Conservation (phyloP, 1,140 invertebrate genomes). For the Oncopeltus fasciatus region DNA sequence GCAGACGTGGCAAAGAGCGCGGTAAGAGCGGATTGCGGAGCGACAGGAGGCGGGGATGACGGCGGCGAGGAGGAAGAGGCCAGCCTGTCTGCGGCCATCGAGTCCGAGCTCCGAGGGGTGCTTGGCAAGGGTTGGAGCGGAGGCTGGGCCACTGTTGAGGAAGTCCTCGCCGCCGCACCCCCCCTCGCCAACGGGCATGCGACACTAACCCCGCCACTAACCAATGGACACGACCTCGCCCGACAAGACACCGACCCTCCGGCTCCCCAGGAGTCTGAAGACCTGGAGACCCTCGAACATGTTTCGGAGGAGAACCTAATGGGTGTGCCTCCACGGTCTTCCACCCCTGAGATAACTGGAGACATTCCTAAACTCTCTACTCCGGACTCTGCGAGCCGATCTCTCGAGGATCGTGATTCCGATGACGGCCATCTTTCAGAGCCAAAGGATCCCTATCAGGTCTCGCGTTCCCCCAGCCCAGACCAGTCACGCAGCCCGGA, state of each 20-base stretch:
- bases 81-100: neutral
- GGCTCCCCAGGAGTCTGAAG: neutral
- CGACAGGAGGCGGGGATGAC: constrained; percentile 10
- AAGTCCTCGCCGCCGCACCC: constrained; percentile 14
- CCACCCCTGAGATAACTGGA: neutral
- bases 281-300: too few relatives aligned
- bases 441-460: neutral
- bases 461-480: too few relatives aligned
- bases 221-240: neutral
- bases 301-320: neutral
- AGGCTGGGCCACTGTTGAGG: constrained; percentile 22
- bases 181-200: neutral
- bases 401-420: neutral
- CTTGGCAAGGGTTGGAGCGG: neutral
- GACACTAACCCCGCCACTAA: neutral
- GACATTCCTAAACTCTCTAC: neutral
- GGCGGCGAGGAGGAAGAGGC: constrained; percentile 8
- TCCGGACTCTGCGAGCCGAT: neutral
- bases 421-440: neutral
- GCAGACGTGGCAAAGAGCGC: constrained; percentile 21
- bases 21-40: neutral
- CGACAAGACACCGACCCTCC: neutral
- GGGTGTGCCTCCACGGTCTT: neutral
- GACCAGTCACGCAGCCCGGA: neutral
- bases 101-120: neutral